Conservation (phyloP, 2,113 vertebrate genomes). For the Anthoscopus minutus region DNA sequence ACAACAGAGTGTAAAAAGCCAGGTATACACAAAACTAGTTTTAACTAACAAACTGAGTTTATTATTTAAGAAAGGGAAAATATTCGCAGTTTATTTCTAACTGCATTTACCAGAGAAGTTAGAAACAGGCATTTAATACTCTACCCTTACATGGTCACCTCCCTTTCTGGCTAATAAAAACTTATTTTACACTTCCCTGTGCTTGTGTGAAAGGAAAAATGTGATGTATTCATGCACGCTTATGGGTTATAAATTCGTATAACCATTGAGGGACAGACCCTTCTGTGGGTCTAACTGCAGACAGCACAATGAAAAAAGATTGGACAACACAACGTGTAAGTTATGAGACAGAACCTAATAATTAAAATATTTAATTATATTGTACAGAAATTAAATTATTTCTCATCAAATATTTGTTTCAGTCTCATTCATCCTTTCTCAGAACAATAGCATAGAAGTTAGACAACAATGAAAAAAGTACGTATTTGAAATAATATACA, state of each 20-base stretch:
- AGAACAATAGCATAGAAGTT: background rate
- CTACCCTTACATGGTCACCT: background rate
- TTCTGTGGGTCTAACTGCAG: background rate
- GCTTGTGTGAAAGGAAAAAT: slow-evolving; percentile 15
- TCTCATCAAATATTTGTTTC: background rate
- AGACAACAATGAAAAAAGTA: background rate
- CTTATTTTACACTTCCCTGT: slow-evolving; percentile 17
- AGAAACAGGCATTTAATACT: background rate
- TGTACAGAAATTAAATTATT: background rate
- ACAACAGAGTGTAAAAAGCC: background rate
- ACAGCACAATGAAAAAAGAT: background rate
- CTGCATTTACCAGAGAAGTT: background rate
- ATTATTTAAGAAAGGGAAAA: background rate
- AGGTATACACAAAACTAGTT: background rate
- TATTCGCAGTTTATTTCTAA: background rate
- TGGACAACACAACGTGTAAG: background rate
- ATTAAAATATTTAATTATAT: background rate
- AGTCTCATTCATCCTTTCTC: background rate
- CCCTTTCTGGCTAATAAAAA: background rate
- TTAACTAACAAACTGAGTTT: background rate
- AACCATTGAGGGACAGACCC: background rate
- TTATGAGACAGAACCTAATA: background rate
- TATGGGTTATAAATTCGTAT: slow-evolving; percentile 16
- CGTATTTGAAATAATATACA: background rate
- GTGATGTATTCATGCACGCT: background rate